A percentile compares a stretch with the other conserved stretches of the same genome.
These are phyloP conservation scores for Geothlypis trichas DNA, from an alignment of 2,113 vertebrate genomes.

Conservation along the genomic window DNA sequence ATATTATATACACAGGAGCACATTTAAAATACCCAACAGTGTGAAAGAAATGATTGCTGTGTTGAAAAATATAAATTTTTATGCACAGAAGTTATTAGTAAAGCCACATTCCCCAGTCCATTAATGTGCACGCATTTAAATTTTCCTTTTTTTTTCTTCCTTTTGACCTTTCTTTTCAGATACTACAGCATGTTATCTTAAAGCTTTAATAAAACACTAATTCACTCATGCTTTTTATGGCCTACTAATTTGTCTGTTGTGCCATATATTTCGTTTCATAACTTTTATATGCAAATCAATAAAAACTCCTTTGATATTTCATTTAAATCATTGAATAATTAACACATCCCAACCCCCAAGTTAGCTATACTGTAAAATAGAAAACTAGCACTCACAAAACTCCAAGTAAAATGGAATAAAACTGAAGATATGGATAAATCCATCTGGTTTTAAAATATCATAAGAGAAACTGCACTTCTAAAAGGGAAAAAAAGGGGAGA, in stretches of 20 bases:
- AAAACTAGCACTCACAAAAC: background rate
- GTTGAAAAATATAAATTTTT: slow-evolving; percentile 70
- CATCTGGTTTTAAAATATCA: background rate
- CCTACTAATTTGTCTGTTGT: slow-evolving; percentile 63
- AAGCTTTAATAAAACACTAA: slow-evolving; percentile 63
- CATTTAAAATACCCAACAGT: slow-evolving; percentile 67
- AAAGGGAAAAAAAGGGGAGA: background rate
- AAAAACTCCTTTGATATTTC: slow-evolving; percentile 61
- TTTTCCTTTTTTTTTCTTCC: slow-evolving; percentile 41
- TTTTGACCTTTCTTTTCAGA: slow-evolving; percentile 72
- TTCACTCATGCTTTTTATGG: slow-evolving; percentile 59
- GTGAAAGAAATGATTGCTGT: slow-evolving; percentile 55
- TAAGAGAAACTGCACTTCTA: background rate
- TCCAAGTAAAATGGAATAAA: background rate
- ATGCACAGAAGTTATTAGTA: slow-evolving; percentile 64
- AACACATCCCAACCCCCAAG: background rate
- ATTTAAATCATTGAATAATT: slow-evolving; percentile 72
- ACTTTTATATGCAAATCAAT: slow-evolving; percentile 73
- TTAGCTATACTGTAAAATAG: background rate
- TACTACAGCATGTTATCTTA: slow-evolving; percentile 58
- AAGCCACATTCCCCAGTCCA: slow-evolving; percentile 49
- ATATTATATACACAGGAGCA: slow-evolving; percentile 69
- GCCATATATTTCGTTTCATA: slow-evolving; percentile 43
- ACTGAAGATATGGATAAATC: background rate
- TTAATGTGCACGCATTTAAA: slow-evolving; percentile 46